These are phyloP conservation scores for Romanogobio albipinnatus DNA, from an alignment of 2,113 vertebrate species.

Conservation along the genomic window DNA sequence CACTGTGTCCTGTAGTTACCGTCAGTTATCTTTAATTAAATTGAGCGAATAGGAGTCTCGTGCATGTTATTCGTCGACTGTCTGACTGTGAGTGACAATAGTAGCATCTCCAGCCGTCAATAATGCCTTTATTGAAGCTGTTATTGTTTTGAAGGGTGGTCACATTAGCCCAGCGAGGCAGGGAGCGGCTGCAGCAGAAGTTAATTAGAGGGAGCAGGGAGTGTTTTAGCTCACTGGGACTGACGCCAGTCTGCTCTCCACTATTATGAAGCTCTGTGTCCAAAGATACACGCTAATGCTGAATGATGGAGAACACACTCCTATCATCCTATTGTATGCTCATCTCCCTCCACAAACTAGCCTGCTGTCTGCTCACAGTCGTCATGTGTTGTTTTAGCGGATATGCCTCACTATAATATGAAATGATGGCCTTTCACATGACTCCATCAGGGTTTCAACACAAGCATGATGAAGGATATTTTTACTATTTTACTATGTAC, in stretches of 20 bases:
- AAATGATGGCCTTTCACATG: neutral
- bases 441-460: neutral
- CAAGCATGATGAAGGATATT: neutral
- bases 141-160: slow-evolving; percentile 37
- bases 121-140: slow-evolving; percentile 3
- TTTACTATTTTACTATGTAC: neutral
- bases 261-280: slow-evolving; percentile 26
- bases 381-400: neutral
- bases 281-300: slow-evolving; percentile 25
- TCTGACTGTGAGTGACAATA: slow-evolving; percentile 6
- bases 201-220: slow-evolving; percentile 46
- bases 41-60: neutral
- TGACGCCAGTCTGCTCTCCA: slow-evolving; percentile 35
- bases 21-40: neutral
- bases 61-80: neutral
- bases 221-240: slow-evolving; percentile 43
- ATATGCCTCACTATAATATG: neutral
- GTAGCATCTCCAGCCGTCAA: neutral
- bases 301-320: slow-evolving; percentile 2
- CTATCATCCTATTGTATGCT: neutral
- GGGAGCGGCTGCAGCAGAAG: slow-evolving; percentile 12
- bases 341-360: neutral
- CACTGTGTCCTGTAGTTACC: slow-evolving; percentile 9
- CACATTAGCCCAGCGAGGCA: slow-evolving; percentile 15
- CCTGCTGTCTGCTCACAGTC: neutral